Evolutionary conservation across 2,888 invertebrate species (phyloP), one percentile per base, ranked within the genome.

Genomic region (Dynastes maya): DNA sequence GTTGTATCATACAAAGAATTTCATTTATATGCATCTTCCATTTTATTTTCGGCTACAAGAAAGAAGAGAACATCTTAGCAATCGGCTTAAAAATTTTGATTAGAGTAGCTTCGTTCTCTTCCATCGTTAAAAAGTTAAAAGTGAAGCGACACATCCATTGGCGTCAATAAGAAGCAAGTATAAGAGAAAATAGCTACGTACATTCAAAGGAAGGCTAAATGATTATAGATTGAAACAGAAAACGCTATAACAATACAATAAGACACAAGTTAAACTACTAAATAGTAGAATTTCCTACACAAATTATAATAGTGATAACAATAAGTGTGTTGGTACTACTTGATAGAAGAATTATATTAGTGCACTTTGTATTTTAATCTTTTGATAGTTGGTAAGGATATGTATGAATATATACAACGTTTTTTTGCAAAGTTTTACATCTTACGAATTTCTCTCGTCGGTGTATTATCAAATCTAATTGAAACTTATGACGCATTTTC

Each of bases 1-100:
- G 76, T 70, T 76, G 74, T 76, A 58, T 58, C 55, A 70, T 77
- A 78, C 71, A 78, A 76, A 78, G 68, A 76, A 76, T 70, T 22
- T 61, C 13, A 2, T 76, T 68, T 22, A 55, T 67, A 67, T 40
- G 63, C 27, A 75, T 27, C 3, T 32, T 27, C 13, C 2, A 32
- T 29, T 32, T 63, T 11, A 11, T 32, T 32, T 63, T 32, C 1
- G 2, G 27, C 9, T 32, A 11, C 27, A 29, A 58, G 11, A 49
- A 72, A 37, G 22, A 32, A 13, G 5, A 32, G 27, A 63, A 63
- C 29, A 63, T 22, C 1, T 45, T 8, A 45, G 11, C 8, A 45
- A 45, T 45, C 45, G 11, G 45, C 45, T 45, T 8, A 8, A 8
- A 45, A 45, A 45, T 45, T 45, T 11, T 8, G 2, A 45, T 45